Percentiles rank a stretch among this genome's conserved stretches.
phyloP scores from a whole-genome alignment of 2,888 invertebrate genomes.

The Orchestes rusci region DNA sequence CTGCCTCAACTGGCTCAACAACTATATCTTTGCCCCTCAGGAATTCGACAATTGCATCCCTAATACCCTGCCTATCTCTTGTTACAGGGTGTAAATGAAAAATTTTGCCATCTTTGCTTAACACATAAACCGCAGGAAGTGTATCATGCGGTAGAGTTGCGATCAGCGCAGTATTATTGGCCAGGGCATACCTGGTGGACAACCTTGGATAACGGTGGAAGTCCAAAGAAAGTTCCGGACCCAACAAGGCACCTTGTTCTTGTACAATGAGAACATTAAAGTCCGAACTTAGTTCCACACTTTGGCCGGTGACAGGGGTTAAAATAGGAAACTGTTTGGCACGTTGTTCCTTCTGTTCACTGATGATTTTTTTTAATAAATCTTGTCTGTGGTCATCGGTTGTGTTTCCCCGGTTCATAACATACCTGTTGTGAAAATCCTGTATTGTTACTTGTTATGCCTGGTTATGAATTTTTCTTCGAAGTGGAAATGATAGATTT shows the following conservation, averaged over 20 bases:
- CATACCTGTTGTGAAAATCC: no score
- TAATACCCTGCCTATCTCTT: slow-evolving; percentile 32
- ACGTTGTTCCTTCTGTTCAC: slow-evolving; percentile 51
- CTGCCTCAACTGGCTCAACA: slow-evolving; percentile 35
- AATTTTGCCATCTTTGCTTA: slow-evolving; percentile 40
- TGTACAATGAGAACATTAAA: slow-evolving; percentile 67
- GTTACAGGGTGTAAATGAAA: slow-evolving; percentile 22
- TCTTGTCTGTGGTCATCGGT: slow-evolving; percentile 51
- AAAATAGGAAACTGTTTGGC: slow-evolving; percentile 59
- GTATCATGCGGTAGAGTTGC: slow-evolving; percentile 44
- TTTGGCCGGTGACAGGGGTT: slow-evolving; percentile 49
- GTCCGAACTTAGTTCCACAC: no score
- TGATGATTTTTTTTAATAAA: slow-evolving; percentile 52
- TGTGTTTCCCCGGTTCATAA: slow-evolving; percentile 47
- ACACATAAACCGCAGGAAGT: slow-evolving; percentile 51
- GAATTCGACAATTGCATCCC: slow-evolving; percentile 49
- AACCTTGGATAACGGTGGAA: slow-evolving; percentile 52
- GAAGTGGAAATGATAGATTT: no score
- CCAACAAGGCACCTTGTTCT: slow-evolving; percentile 50
- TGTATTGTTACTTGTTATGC: no score
- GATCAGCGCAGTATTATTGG: slow-evolving; percentile 49
- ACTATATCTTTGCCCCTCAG: slow-evolving; percentile 41
- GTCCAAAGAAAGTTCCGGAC: slow-evolving; percentile 62
- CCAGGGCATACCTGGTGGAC: slow-evolving; percentile 50
- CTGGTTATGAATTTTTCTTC: no score